A percentile compares a stretch with the other conserved stretches of the same genome.
Evolutionary conservation across 2,888 invertebrate genomes (phyloP).

Genomic region (Liposcelis brunnea): DNA sequence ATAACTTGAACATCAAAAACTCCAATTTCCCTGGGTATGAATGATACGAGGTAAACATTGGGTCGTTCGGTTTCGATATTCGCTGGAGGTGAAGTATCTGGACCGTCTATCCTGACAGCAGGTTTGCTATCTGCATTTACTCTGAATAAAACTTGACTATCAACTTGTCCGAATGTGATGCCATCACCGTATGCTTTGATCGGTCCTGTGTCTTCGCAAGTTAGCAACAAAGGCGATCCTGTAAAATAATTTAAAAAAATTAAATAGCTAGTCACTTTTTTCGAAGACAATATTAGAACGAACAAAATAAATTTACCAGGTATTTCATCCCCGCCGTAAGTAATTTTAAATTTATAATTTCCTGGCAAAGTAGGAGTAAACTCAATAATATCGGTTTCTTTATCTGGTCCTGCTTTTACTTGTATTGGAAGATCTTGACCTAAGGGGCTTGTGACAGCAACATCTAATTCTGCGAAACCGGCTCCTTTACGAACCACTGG

Average conservation of each 20-base stretch:
- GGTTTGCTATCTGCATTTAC: slow-evolving; percentile 32
- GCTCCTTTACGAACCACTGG: slow-evolving; percentile 64
- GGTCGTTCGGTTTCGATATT: slow-evolving; percentile 22
- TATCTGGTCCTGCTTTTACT: slow-evolving; percentile 43
- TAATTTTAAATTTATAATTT: slow-evolving; percentile 43
- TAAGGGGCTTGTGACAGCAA: slow-evolving; percentile 71
- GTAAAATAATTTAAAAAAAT: slow-evolving; percentile 10
- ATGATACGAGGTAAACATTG: slow-evolving; percentile 76
- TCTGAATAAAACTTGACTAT: slow-evolving; percentile 34
- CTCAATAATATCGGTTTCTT: slow-evolving; percentile 53
- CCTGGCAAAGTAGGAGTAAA: slow-evolving; percentile 75
- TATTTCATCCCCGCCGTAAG: slow-evolving; percentile 37
- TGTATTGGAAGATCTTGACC: slow-evolving; percentile 70
- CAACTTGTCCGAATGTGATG: slow-evolving; percentile 32
- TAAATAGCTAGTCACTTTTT: background rate
- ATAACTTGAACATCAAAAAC: slow-evolving; percentile 76
- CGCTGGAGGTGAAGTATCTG: slow-evolving; percentile 34
- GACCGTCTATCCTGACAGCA: slow-evolving; percentile 35
- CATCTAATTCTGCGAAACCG: slow-evolving; percentile 70
- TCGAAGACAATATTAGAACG: background rate
- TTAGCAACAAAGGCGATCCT: slow-evolving; percentile 35
- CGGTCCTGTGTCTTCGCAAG: slow-evolving; percentile 38
- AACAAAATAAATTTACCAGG: slow-evolving; percentile 25
- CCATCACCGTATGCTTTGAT: slow-evolving; percentile 43
- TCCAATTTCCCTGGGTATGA: slow-evolving; percentile 81